phyloP scores from a whole-genome alignment of 2,888 invertebrate species.

The Darwinula stevensoni region DNA sequence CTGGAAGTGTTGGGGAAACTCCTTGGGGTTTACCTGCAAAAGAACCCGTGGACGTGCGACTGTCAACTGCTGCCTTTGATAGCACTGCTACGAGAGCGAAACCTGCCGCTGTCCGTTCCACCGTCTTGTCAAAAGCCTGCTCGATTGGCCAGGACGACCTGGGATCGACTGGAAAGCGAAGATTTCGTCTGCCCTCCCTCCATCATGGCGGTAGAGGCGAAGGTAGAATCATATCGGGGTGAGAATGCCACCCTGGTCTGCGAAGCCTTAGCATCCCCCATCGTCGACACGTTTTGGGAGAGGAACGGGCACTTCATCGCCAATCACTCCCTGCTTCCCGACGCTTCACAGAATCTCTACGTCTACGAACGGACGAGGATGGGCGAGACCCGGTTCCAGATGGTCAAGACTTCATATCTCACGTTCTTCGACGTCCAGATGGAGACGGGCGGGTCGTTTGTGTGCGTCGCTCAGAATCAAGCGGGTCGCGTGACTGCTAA shows the following conservation, averaged over 20 bases:
- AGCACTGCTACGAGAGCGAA: conserved; percentile 38
- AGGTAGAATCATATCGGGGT: conserved; percentile 14
- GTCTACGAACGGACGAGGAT: conserved; percentile 39
- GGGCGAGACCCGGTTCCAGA: conserved; percentile 20
- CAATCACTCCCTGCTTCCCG: conserved; percentile 16
- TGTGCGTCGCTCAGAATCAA: conserved; percentile 54
- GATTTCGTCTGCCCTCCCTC: conserved; percentile 48
- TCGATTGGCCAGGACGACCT: conserved; percentile 19
- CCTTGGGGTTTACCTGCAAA: conserved; percentile 47
- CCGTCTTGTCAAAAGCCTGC: conserved; percentile 36
- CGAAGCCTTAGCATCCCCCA: conserved; percentile 45
- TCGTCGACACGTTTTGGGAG: conserved; percentile 47
- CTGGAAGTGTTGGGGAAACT: conserved; percentile 19
- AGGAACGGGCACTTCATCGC: neutral
- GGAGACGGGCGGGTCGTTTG: conserved; percentile 56
- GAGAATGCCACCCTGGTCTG: conserved; percentile 51
- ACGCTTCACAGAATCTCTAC: conserved; percentile 39
- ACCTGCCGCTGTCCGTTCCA: conserved; percentile 37
- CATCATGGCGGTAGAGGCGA: neutral
- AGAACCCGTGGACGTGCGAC: conserved; percentile 68
- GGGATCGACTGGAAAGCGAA: conserved; percentile 18
- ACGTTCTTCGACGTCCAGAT: conserved; percentile 42
- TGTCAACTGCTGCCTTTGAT: conserved; percentile 46
- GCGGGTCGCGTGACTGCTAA: conserved; percentile 50
- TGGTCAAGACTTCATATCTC: conserved; percentile 26